Percentiles rank a stretch among this genome's conserved stretches.
These are phyloP conservation scores for Sitta europaea DNA, from an alignment of 2,113 vertebrate species.

Conservation along the genomic window DNA sequence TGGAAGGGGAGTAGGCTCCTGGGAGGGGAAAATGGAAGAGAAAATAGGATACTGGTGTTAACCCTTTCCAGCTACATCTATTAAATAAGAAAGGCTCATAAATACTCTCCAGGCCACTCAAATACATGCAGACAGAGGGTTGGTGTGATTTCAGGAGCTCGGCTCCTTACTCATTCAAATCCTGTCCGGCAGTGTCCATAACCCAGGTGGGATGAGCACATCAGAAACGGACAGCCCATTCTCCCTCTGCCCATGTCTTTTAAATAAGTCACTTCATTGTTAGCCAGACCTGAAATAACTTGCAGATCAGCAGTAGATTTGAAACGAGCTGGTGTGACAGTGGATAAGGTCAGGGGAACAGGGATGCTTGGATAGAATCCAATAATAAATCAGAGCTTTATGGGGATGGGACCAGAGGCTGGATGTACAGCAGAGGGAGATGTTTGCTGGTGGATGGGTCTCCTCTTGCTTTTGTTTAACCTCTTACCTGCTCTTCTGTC, in stretches of 20 bases:
- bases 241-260: background rate
- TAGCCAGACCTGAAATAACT: constrained; percentile 1
- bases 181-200: background rate
- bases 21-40: constrained; percentile 50
- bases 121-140: background rate
- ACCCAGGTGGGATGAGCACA: background rate
- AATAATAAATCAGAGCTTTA: background rate
- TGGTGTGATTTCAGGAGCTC: background rate
- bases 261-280: background rate
- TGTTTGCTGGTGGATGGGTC: background rate
- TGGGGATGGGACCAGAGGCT: fast-evolving
- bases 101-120: background rate
- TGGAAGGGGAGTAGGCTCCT: constrained; percentile 57
- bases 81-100: background rate
- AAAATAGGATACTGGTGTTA: constrained; percentile 50
- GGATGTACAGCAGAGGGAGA: background rate
- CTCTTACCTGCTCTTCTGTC: constrained; percentile 14
- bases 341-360: background rate
- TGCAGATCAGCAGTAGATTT: background rate
- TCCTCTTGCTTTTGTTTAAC: background rate
- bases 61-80: constrained; percentile 19
- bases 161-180: background rate
- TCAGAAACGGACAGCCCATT: background rate
- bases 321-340: background rate
- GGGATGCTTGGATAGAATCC: background rate